Evolutionary conservation across 2,888 invertebrate genomes (phyloP), one percentile per base, ranked within the genome.

Genomic region (Cantharis flavilabris): DNA sequence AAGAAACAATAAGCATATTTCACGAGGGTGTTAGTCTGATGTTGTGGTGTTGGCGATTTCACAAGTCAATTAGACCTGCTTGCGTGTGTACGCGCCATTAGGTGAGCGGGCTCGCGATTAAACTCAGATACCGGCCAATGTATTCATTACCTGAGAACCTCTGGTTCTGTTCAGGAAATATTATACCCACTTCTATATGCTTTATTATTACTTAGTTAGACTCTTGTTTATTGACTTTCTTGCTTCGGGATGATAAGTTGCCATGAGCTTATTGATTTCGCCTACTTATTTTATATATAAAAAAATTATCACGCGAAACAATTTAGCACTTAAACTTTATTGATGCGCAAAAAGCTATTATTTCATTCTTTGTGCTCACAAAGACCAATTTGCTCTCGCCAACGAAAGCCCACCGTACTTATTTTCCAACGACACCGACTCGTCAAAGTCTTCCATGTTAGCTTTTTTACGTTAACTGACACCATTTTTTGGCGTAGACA

Each of bases 11-110:
- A 83, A 83, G 83, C 82, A 83, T 84, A 84, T 82, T 84, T 84
- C 81, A 84, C 81, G 77, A 78, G 84, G 83, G 84, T 82, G 77
- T 79, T 78, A 70, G 78, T 79, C 72, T 78, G 76, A 73, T 78
- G 79, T 78, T 78, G 79, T 73, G 78, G 83, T 82, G 85, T 84
- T 86, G 85, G 85, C 82, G 84, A 85, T 85, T 86, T 86, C 86
- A 86, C 86, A 85, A 87, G 87, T 88, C 88, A 88, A 88, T 88
- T 88, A 87, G 86, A 84, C 82, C 82, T 78, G 81, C 84, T 86
- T 78, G 87, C 88, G 87, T 88, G 88, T 84, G 85, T 81, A 83
- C 78, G 82, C 82, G 84, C 86, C 87, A 88, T 88, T 87, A 88
- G 84, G 80, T 80, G 73, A 76, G 76, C 79, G 80, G 70, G 78